Percentiles rank a stretch among this genome's conserved stretches.
phyloP scores from a whole-genome alignment of 1,140 invertebrate genomes.

The Apocrypta bakeri region DNA sequence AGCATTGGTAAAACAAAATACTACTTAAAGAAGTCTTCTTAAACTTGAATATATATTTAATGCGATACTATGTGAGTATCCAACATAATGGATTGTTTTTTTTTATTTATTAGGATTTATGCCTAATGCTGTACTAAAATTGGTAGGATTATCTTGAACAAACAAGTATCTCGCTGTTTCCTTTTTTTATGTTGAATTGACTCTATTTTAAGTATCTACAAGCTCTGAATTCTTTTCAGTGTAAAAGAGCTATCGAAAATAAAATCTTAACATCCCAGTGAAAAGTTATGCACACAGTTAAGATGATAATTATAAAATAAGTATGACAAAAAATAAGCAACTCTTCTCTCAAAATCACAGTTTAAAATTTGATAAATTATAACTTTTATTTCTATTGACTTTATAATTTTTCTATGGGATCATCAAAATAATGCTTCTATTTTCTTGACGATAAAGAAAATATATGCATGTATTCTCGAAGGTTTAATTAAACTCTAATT shows the following conservation, averaged over 20 bases:
- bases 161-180: background rate
- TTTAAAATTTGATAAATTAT: too few species aligned
- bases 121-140: background rate
- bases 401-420: background rate
- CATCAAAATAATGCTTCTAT: background rate
- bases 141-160: background rate
- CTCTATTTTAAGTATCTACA: constrained; percentile 4
- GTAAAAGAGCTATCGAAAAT: background rate
- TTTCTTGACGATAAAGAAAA: constrained; percentile 7
- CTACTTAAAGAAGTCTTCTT: constrained; percentile 37
- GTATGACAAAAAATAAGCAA: too few species aligned
- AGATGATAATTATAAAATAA: background rate
- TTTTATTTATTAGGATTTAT: constrained; percentile 17
- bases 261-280: background rate
- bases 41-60: constrained; percentile 30
- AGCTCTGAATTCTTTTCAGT: constrained; percentile 14
- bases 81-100: background rate
- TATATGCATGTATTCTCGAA: background rate
- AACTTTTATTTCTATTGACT: background rate
- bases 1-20: constrained; percentile 34
- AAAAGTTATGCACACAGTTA: background rate
- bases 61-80: background rate
- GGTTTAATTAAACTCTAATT: constrained; percentile 3
- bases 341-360: too few species aligned
- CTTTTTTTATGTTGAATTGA: constrained; percentile 27